Evolutionary conservation across 2,113 vertebrate species (phyloP).

Genomic region (Grantiella picta): DNA sequence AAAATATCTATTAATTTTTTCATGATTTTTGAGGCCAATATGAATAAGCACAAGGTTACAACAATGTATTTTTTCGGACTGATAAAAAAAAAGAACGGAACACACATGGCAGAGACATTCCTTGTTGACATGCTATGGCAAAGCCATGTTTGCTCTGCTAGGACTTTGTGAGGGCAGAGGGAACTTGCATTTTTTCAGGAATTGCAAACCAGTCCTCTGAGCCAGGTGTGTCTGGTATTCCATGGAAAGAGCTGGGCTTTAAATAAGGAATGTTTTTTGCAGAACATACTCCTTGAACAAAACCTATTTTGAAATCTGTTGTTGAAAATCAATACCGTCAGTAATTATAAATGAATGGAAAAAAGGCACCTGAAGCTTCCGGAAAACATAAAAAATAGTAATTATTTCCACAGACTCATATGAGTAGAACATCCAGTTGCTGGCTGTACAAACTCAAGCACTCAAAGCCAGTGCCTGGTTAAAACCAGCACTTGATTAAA

Average conservation of each 20-base stretch:
- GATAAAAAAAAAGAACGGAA: not conserved
- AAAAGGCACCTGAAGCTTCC: not conserved
- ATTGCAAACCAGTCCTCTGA: not conserved
- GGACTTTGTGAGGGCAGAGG: not conserved
- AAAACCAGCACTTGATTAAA: not conserved
- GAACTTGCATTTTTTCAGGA: not conserved
- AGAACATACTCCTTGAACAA: not conserved
- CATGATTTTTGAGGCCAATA: not conserved
- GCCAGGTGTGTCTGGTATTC: not conserved
- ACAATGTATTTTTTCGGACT: not conserved
- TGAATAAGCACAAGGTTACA: not conserved
- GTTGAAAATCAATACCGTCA: not conserved
- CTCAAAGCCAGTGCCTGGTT: not conserved
- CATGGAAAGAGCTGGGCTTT: not conserved
- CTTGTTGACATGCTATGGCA: not conserved
- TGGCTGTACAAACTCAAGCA: not conserved
- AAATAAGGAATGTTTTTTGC: not conserved
- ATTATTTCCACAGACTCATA: not conserved
- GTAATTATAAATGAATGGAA: not conserved
- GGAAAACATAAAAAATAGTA: not conserved
- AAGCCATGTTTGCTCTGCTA: not conserved
- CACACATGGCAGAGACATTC: not conserved
- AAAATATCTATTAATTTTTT: not conserved
- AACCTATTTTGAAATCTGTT: not conserved
- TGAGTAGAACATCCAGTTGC: not conserved